Base-by-base conservation (phyloP, 2,797 vertebrate genomes). In the Tympanoctomys barrerae region DNA sequence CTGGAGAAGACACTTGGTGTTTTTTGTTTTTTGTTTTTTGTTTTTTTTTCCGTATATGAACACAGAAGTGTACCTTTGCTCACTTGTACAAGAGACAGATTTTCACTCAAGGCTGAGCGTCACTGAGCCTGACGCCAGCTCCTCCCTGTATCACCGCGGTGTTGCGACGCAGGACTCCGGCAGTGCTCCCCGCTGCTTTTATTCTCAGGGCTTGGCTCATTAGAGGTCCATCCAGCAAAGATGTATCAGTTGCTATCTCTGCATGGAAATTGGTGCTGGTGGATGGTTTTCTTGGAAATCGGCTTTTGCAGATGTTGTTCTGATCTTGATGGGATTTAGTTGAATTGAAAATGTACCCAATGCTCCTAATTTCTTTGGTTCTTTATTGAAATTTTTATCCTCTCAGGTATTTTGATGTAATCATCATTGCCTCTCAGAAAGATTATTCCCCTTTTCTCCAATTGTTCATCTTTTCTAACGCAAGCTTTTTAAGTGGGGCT, bases 131-230 rank as follows among this genome's bases (percentile, higher is more conserved):
- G 64, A 24, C 1, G 6, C 26, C 57, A 11, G 0, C 2, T 33
- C 39, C 0, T 49, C 14, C 42, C 52, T 0, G 0, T 39, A 12
- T 59, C 87, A 2, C 1, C 1, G 0, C 2, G 85, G 12, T 1
- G 3, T 3, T 10, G 71, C 24, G 79, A 57, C 88, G 21, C 5
- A 54, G 90, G 31, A 2, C 75, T 36, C 70, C 2, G 0, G 59
- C 73, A 36, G 3, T 3, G 0, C 16, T 33, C 13, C 78, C 13
- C 12, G 0, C 24, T 9, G 26, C 21, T 26, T 46, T 61, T 3
- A 0, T 21, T 9, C n/a, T 19, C 2, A 6, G 21, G 28, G 11
- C 3, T 33, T 5, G 28, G 42, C 8, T 70, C 49, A 0, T 13
- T 1, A 7, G 31, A 46, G 71, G 61, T 39, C n/a, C 14, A 0